Percentiles rank a stretch among this genome's conserved stretches.
phyloP scores from a whole-genome alignment of 2,797 vertebrate genomes.

The Rhodeus uyekii region DNA sequence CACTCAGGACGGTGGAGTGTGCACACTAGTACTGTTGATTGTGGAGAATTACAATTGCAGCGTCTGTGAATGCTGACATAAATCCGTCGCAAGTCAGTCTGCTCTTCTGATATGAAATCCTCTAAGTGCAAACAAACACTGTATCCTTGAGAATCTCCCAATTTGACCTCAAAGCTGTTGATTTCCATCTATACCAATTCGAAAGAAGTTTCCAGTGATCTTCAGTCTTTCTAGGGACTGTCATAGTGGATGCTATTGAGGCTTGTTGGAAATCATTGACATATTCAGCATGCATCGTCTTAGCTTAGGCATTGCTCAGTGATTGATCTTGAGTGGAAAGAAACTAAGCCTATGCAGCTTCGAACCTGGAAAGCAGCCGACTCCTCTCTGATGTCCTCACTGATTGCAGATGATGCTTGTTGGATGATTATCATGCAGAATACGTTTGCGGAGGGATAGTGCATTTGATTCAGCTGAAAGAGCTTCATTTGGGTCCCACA shows the following conservation, averaged over 20 bases:
- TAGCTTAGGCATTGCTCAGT: conserved; percentile 2
- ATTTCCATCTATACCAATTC: background rate
- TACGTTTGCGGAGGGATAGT: background rate
- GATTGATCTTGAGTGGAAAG: conserved; percentile 31
- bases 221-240: background rate
- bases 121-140: conserved; percentile 7
- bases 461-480: background rate
- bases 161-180: conserved; percentile 8
- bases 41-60: background rate
- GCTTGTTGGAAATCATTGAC: conserved; percentile 32
- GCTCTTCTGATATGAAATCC: background rate
- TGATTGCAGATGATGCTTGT: conserved; percentile 31
- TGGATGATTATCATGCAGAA: conserved; percentile 6
- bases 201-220: conserved; percentile 16
- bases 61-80: conserved; percentile 17
- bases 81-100: background rate
- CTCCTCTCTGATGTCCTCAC: conserved; percentile 3
- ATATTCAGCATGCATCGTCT: conserved; percentile 10
- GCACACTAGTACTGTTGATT: background rate
- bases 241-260: background rate
- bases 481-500: background rate
- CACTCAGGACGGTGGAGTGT: background rate
- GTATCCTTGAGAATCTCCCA: conserved; percentile 20
- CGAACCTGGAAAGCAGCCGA: conserved; percentile 31
- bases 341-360: background rate